Evolutionary conservation across 2,797 vertebrate genomes (phyloP).

Genomic region (Gastrophryne carolinensis): DNA sequence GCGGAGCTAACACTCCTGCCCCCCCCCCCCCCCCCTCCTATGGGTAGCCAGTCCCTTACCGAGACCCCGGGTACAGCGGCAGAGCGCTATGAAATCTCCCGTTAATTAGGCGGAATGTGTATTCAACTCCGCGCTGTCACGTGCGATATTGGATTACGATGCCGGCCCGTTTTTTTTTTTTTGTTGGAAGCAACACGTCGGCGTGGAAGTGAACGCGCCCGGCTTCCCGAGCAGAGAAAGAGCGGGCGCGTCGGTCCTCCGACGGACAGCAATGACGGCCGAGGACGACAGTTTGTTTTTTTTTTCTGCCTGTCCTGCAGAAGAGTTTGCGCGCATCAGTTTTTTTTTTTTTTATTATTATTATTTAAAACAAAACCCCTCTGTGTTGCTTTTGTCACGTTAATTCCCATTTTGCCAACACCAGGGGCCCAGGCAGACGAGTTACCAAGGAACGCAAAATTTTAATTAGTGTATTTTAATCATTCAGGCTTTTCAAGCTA

Average conservation of each 20-base stretch:
- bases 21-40: too few relatives aligned
- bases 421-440: constrained; percentile 99
- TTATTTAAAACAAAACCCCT: constrained; percentile 98
- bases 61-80: too few relatives aligned
- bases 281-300: constrained; percentile 30
- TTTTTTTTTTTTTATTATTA: constrained; percentile 78
- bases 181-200: not conserved
- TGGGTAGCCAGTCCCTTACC: too few relatives aligned
- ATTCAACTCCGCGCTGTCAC: not conserved
- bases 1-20: too few relatives aligned
- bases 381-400: constrained; percentile 99
- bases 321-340: constrained; percentile 56
- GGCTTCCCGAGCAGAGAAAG: not conserved
- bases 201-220: not conserved
- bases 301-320: constrained; percentile 41
- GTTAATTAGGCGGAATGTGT: not conserved
- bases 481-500: constrained; percentile 99
- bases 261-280: not conserved
- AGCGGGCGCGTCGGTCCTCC: not conserved
- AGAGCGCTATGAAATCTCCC: not conserved
- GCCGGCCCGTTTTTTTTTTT: not conserved
- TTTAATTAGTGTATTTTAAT: constrained; percentile 99
- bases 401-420: constrained; percentile 99
- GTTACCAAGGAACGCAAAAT: constrained; percentile 99
- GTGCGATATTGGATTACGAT: not conserved